These are phyloP conservation scores for Lytechinus variegatus DNA, from an alignment of 35 echinoderm and acorn worm genomes.

Conservation along the genomic window DNA sequence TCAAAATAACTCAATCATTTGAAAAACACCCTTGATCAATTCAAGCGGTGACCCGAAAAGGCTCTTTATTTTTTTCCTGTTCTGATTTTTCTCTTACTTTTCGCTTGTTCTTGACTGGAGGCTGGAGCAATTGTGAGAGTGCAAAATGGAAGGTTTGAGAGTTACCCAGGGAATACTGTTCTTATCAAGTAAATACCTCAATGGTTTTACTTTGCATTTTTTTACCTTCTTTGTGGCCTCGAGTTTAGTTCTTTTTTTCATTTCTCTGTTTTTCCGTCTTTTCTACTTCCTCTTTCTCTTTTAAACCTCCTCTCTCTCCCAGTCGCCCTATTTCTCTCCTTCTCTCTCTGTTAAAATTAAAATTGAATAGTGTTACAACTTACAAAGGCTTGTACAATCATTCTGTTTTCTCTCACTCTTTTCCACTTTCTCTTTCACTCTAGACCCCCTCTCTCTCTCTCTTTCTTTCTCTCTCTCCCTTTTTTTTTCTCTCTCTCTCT, in stretches of 20 bases:
- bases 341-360: not conserved
- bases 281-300: too few species aligned
- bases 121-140: not conserved
- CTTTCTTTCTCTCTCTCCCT: not conserved
- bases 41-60: conserved; percentile 8
- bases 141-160: not conserved
- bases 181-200: not conserved
- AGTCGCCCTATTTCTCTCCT: too few species aligned
- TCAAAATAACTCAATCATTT: not conserved
- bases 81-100: not conserved
- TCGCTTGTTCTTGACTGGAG: not conserved
- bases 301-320: too few species aligned
- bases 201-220: not conserved
- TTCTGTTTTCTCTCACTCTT: not conserved
- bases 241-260: not conserved
- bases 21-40: conserved; percentile 18
- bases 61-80: not conserved
- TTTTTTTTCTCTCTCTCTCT: too few species aligned
- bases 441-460: not conserved
- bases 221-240: not conserved
- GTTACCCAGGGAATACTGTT: not conserved
- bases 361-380: not conserved
- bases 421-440: not conserved
- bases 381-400: not conserved
- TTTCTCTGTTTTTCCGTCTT: not conserved